Conservation (phyloP, 2,888 invertebrate species). For the Ischnura elegans region DNA sequence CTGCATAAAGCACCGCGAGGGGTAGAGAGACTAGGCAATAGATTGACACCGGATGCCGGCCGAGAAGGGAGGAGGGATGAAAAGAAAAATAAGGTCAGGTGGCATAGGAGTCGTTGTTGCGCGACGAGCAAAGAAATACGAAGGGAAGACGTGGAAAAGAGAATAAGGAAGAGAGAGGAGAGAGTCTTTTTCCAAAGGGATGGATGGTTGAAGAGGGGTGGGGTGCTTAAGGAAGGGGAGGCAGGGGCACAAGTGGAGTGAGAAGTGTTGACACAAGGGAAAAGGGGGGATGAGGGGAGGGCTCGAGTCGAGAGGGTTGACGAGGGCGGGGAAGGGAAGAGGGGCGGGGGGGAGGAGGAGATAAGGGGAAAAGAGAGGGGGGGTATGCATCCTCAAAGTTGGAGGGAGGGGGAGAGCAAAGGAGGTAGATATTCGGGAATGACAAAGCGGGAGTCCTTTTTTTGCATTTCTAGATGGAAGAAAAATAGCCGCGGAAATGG, state of each 20-base stretch:
- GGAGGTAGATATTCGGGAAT: background rate
- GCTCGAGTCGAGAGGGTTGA: background rate
- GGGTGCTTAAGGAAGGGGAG: too few relatives aligned
- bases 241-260: background rate
- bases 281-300: background rate
- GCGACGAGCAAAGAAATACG: too few relatives aligned
- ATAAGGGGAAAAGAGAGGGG: background rate
- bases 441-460: background rate
- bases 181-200: too few relatives aligned
- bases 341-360: background rate
- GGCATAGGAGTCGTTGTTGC: too few relatives aligned
- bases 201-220: background rate
- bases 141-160: background rate
- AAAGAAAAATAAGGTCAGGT: background rate
- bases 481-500: constrained; percentile 20
- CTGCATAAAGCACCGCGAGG: too few relatives aligned
- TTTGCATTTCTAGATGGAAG: background rate
- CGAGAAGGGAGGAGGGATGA: background rate
- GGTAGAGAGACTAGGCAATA: too few relatives aligned
- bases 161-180: background rate
- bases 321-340: background rate
- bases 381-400: background rate
- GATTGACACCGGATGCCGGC: too few relatives aligned
- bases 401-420: background rate
- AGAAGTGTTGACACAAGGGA: constrained; percentile 38